These are phyloP conservation scores for Drosophila tsacasi DNA, from an alignment of 1,140 invertebrate species.

Conservation along the genomic window DNA sequence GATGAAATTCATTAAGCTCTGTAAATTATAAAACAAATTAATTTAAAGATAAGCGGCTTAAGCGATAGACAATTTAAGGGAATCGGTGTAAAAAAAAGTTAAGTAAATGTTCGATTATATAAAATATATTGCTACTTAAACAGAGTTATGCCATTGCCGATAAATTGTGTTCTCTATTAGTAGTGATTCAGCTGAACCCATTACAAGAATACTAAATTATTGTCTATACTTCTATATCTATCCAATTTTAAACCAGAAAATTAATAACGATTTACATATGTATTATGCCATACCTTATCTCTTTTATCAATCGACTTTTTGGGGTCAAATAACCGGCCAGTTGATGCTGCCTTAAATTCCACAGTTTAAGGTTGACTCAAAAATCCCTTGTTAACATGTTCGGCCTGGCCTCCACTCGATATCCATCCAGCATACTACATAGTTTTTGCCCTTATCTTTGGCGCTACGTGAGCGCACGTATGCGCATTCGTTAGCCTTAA, in stretches of 20 bases:
- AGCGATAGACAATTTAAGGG: neutral
- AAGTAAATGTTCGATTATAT: no score
- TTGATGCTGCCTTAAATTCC: conserved; percentile 4
- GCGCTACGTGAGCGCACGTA: conserved; percentile 75
- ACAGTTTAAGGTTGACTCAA: conserved; percentile 4
- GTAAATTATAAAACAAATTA: conserved; percentile 5
- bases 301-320: conserved; percentile 2
- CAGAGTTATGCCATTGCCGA: no score
- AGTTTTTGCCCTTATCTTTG: conserved; percentile 60
- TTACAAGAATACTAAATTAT: neutral
- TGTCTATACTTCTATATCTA: neutral
- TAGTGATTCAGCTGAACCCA: neutral
- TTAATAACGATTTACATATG: neutral
- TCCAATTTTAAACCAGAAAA: neutral
- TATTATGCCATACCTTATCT: neutral
- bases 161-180: neutral
- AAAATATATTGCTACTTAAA: no score
- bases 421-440: conserved; percentile 34
- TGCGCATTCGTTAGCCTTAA: conserved; percentile 76
- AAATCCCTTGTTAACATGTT: conserved; percentile 47
- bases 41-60: neutral
- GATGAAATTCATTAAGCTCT: conserved; percentile 18
- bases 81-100: no score
- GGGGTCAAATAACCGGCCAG: neutral
- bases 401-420: conserved; percentile 24